Conservation (phyloP, 1,140 invertebrate genomes). For the Temnothorax longispinosus region DNA sequence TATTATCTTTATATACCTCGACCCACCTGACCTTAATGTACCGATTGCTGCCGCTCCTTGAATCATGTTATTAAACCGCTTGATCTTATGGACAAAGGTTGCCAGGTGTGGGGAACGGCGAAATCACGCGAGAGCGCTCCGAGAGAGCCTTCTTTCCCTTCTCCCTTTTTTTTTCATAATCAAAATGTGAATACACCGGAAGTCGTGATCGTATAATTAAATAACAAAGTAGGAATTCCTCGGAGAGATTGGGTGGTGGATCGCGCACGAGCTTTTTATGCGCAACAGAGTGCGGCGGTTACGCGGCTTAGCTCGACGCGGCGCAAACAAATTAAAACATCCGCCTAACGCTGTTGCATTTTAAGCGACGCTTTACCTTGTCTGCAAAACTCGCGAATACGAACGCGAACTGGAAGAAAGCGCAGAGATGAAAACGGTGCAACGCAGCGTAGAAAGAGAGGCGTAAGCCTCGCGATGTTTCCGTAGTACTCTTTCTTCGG, state of each 20-base stretch:
- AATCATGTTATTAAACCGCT: constrained; percentile 73
- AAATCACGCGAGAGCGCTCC: constrained; percentile 53
- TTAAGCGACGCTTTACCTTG: constrained; percentile 34
- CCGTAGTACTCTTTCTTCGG: constrained; percentile 56
- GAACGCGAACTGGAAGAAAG: constrained; percentile 24
- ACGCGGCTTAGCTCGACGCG: constrained; percentile 52
- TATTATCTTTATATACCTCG: constrained; percentile 73
- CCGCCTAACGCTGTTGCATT: constrained; percentile 45
- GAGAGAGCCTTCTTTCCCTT: neutral
- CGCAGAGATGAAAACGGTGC: constrained; percentile 5
- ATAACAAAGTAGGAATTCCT: constrained; percentile 59
- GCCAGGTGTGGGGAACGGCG: constrained; percentile 56
- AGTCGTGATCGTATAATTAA: constrained; percentile 60
- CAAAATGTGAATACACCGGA: constrained; percentile 60
- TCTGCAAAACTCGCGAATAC: constrained; percentile 57
- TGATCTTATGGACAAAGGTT: constrained; percentile 70
- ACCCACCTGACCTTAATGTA: constrained; percentile 73
- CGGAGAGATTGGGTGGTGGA: constrained; percentile 27
- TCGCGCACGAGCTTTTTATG: constrained; percentile 47
- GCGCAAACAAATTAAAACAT: constrained; percentile 64
- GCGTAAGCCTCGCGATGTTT: constrained; percentile 44
- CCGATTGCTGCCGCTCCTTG: constrained; percentile 70
- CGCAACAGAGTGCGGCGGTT: constrained; percentile 52
- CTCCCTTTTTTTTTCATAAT: constrained; percentile 34
- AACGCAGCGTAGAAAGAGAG: neutral